Base-by-base conservation (phyloP, 2,797 vertebrate genomes). In the Argya squamiceps region DNA sequence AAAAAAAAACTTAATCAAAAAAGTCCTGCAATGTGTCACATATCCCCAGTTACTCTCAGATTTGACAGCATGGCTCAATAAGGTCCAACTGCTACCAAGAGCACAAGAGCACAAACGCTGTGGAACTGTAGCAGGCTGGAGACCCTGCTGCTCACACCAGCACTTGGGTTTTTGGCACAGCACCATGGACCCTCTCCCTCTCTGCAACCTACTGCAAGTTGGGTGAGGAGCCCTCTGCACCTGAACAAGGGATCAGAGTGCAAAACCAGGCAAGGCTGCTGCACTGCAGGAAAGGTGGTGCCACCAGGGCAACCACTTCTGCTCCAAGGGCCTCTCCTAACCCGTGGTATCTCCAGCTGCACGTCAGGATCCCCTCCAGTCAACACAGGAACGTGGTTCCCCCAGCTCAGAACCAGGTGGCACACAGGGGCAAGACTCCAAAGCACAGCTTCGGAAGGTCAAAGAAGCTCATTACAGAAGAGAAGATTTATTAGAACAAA, bases 1-100 rank as follows among this genome's bases (percentile, higher is more conserved):
- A 9, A 60, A 19, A 97, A 19, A 97, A 97, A 98, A 98, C 8
- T 98, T 98, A 98, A 97, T 84, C 89, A 50, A 50, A 90, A 69
- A 97, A 97, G 97, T 97, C 97, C 94, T 97, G 97, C 97, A 97
- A 97, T 71, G 44, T 85, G 39, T 69, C 53, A 58, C 56, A 43
- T 36, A 26, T 22, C 84, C 39, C 41, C 23, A 82, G 21, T 60
- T 76, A 58, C 56, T 76, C 58, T 80, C 68, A 62, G 76, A 78
- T 80, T 36, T 47, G 58, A 75, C 22, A 92, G 36, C 36, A 34
- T 59, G 49, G 27, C 53, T 89, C 0, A 0, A 12, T 43, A 67
- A 80, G 19, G 75, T 77, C 73, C 37, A 67, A 71, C 39, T 27
- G 32, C 37, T 59, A 39, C 18, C 29, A 23, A 43, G 4, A 50